Base-by-base conservation (phyloP, 2,888 invertebrate genomes). In the Plagodis dolabraria region DNA sequence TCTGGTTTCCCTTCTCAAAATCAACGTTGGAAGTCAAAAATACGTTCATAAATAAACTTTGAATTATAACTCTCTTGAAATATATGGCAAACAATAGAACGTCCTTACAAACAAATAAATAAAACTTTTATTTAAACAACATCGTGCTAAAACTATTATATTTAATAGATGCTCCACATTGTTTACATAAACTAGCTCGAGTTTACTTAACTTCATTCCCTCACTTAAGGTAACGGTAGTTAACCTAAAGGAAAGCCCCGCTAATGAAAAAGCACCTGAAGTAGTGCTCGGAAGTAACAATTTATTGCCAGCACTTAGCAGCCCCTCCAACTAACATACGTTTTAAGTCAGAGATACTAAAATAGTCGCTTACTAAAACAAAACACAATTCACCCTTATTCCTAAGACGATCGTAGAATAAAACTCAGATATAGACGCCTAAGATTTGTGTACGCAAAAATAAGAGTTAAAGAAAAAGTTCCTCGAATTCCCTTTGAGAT, bases 251-350 rank as follows among this genome's bases (percentile, higher is more conserved):
- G 69, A 65, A 80, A 77, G 76, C 78, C 75, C 74, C 70, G 72
- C 76, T 82, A 86, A 86, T 84, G 84, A 84, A 83, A 82, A 83
- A 82, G 76, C 78, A 87, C 86, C 86, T 88, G 82, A 82, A 83
- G 80, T 79, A 80, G 77, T 79, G 77, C 80, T 78, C 74, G 76
- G 76, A 71, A 74, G 68, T 75, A 76, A 75, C 76, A 85, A 89
- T 89, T 89, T 89, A 89, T 88, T 78, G 80, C 80, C 64, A 77
- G 85, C 87, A 89, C 88, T 89, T 88, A 88, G 82, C 78, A 76
- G 77, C 77, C 80, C 78, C 76, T 76, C 78, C 74, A 67, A 68
- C 70, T 75, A 80, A 77, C 77, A 77, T 72, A 80, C 77, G 75
- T 78, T 75, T 83, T 67, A 72, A 72, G 67, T 69, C 69, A 69